Base-by-base conservation (phyloP, 2,113 vertebrate species). In the Ia io region DNA sequence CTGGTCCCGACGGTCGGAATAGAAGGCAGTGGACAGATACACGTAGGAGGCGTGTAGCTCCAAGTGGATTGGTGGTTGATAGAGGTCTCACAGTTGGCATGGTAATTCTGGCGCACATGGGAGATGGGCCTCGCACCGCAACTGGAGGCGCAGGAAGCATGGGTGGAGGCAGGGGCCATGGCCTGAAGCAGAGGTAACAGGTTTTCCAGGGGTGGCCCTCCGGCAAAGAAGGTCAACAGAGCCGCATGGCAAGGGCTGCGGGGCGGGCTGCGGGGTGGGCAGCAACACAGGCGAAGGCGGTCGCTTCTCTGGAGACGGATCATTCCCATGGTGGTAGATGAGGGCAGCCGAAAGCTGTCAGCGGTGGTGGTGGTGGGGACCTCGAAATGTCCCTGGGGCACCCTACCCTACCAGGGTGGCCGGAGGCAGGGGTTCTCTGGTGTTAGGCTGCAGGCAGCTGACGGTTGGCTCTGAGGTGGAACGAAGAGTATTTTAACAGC, bases 1-100 rank as follows among this genome's bases (percentile, higher is more conserved):
- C 44, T 78, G 20, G 0, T 85, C 9, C 0, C 49, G 10, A 0
- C 6, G 17, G 6, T 84, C 5, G 12, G 77, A 74, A 63, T 42
- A 74, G 28, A 14, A 32, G n/a, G 85, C 91, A 85, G 69, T 80
- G 4, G 95, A 79, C 51, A 65, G 61, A 78, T 53, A 93, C 0
- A 37, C 0, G 3, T 63, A 74, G 28, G 89, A 18, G 7, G 63
- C 6, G 2, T 67, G 16, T 2, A 96, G 30, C 84, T 90, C 63
- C 32, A 84, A 9, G 20, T 7, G 47, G 44, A 87, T n/a, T 69
- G 79, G 10, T 4, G 6, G 53, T 85, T 73, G 47, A 94, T 0
- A 1, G 77, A 22, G 3, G 16, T 67, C 35, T 95, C 28, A 2
- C 73, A 69, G 0, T 70, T 1, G 0, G 1, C 0, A 10, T 84